A percentile compares a stretch with the other conserved stretches of the same genome.
phyloP scores from a whole-genome alignment of 2,888 invertebrate species.

The Linnaemya vulpina region DNA sequence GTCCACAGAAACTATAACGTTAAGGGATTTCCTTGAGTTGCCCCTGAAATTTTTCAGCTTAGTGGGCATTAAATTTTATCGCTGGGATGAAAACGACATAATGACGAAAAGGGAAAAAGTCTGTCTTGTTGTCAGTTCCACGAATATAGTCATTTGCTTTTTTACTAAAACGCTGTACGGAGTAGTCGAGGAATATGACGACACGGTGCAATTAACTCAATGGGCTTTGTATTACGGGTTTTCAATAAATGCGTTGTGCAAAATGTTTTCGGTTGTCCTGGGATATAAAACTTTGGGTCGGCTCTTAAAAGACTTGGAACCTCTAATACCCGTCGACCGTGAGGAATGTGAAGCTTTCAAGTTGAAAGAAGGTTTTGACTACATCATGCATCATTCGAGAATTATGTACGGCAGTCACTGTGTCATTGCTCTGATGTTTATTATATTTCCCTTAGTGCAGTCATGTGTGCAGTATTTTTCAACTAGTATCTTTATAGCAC shows the following conservation, averaged over 20 bases:
- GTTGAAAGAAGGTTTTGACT: conserved; percentile 58
- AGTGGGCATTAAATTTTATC: conserved; percentile 49
- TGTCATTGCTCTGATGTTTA: conserved; percentile 72
- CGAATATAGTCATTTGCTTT: not conserved
- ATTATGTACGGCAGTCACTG: conserved; percentile 64
- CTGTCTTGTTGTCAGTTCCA: not conserved
- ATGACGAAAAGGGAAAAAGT: conserved; percentile 42
- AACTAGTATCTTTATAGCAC: conserved; percentile 36
- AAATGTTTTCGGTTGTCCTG: conserved; percentile 36
- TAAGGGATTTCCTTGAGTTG: conserved; percentile 30
- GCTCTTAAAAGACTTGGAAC: conserved; percentile 56
- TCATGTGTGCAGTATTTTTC: conserved; percentile 70
- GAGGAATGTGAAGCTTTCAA: conserved; percentile 52
- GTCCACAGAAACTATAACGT: not conserved
- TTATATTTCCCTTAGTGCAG: conserved; percentile 70
- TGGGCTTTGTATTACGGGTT: conserved; percentile 51
- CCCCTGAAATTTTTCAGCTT: conserved; percentile 36
- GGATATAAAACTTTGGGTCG: conserved; percentile 36
- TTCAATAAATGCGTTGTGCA: conserved; percentile 35
- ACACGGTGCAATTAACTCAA: conserved; percentile 26
- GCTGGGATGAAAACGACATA: conserved; percentile 37
- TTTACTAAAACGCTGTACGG: not conserved
- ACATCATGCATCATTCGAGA: conserved; percentile 54
- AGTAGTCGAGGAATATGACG: conserved; percentile 28
- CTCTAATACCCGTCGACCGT: conserved; percentile 60